Conservation (phyloP, 30 jellyfish, hydroid and myxozoan species). For the Catostylus mosaicus region DNA sequence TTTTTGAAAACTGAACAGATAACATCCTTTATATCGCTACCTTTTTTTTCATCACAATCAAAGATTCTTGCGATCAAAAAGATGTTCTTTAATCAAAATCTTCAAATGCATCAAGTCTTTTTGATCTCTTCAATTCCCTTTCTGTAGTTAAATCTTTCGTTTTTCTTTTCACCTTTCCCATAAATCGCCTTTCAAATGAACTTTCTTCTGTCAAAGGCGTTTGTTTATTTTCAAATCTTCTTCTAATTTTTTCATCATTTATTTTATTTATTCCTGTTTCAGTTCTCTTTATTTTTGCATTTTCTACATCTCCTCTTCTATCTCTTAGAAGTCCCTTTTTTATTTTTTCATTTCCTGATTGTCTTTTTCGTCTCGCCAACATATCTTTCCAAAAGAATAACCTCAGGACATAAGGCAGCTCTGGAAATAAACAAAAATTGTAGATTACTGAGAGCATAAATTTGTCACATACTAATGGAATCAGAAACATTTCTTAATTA, state of each 20-base stretch:
- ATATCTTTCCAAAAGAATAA: constrained; percentile 98
- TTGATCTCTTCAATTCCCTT: constrained; percentile 72
- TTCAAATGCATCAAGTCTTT: constrained; percentile 49
- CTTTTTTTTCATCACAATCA: too few relatives aligned
- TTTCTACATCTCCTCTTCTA: constrained; percentile 61
- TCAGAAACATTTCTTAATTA: too few relatives aligned
- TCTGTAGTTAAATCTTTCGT: constrained; percentile 80
- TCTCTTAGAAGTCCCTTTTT: constrained; percentile 36
- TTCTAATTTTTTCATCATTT: constrained; percentile 3
- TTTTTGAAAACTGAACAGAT: too few relatives aligned
- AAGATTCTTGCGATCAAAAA: neutral
- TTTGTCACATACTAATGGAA: too few relatives aligned
- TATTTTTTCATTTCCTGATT: constrained; percentile 25
- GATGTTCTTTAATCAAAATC: constrained; percentile 25
- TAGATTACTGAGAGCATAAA: too few relatives aligned
- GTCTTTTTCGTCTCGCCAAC: constrained; percentile 96
- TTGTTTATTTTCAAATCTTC: constrained; percentile 27
- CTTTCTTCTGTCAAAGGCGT: constrained; percentile 58
- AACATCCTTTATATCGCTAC: too few relatives aligned
- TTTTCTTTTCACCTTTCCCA: constrained; percentile 60
- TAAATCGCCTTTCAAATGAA: constrained; percentile 39
- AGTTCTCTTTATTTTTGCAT: neutral
- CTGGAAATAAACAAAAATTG: constrained; percentile 49
- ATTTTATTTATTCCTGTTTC: neutral
- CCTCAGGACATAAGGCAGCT: constrained; percentile 92